These are phyloP conservation scores for Echeneis naucrates DNA, from an alignment of 2,797 vertebrate species.

Conservation along the genomic window DNA sequence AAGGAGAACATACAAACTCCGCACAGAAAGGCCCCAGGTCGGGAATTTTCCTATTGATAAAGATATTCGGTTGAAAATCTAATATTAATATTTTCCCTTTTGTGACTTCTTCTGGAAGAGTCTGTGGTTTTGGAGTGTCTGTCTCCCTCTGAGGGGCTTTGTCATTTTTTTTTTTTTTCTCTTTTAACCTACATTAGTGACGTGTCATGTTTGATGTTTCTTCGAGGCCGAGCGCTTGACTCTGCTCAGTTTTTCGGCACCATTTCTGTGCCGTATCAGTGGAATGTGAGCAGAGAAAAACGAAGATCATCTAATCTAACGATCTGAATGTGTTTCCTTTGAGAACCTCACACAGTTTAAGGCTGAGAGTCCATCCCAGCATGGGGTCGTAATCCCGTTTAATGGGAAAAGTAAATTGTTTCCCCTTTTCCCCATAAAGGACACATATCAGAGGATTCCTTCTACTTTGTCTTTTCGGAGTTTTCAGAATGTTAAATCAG, in stretches of 20 bases:
- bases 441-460: background rate
- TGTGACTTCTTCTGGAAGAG: no score
- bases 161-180: conserved; percentile 30
- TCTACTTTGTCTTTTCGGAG: background rate
- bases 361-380: background rate
- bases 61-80: background rate
- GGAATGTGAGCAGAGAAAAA: conserved; percentile 10
- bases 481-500: conserved; percentile 11
- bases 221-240: conserved; percentile 13
- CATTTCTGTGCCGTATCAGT: conserved; percentile 5
- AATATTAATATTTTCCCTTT: background rate
- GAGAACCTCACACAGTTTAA: conserved; percentile 4
- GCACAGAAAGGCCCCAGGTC: no score
- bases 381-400: conserved; percentile 10
- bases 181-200: conserved; percentile 7
- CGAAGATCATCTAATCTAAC: background rate
- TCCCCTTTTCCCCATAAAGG: no score
- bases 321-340: background rate
- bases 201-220: background rate
- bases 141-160: background rate
- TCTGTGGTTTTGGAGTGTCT: background rate
- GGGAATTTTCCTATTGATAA: background rate
- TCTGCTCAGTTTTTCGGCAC: background rate
- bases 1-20: no score
- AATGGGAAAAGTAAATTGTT: no score